Percentiles rank a stretch among this genome's conserved stretches.
These are phyloP conservation scores for Eupithecia centaureata DNA, from an alignment of 2,888 invertebrate species.

Conservation along the genomic window DNA sequence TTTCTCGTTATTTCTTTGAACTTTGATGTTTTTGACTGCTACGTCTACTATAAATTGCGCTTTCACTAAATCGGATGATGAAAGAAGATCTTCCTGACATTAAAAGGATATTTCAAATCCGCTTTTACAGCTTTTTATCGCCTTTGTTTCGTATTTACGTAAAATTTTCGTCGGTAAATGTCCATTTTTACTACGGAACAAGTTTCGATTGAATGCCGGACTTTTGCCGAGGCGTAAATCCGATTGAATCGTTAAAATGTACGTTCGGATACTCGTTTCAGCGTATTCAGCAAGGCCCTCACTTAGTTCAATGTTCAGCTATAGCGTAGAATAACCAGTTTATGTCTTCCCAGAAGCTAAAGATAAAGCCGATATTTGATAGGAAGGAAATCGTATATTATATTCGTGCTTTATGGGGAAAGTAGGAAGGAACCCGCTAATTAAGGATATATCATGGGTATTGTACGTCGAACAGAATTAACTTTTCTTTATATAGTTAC, in stretches of 20 bases:
- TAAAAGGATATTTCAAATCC: constrained; percentile 11
- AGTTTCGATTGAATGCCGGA: constrained; percentile 30
- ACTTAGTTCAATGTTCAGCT: background rate
- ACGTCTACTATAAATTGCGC: constrained; percentile 1
- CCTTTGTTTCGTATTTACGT: constrained; percentile 23
- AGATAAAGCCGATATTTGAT: background rate
- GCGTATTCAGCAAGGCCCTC: background rate
- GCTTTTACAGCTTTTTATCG: constrained; percentile 9
- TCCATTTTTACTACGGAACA: constrained; percentile 13
- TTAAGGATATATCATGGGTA: background rate
- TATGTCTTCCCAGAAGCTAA: background rate
- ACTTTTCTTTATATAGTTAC: background rate
- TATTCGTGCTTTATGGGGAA: background rate
- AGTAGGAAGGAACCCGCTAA: background rate
- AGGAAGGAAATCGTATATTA: background rate
- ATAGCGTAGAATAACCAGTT: background rate
- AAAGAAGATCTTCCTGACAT: constrained; percentile 13
- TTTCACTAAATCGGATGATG: background rate
- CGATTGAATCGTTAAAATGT: constrained; percentile 28
- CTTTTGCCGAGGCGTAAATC: constrained; percentile 21
- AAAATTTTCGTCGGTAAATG: constrained; percentile 22
- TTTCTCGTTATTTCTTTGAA: constrained; percentile 1
- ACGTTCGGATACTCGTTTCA: constrained; percentile 11
- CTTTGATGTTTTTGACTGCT: background rate
- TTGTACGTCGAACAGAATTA: background rate